Evolutionary conservation across 2,888 invertebrate genomes (phyloP).

Genomic region (Strigamia crassipes): DNA sequence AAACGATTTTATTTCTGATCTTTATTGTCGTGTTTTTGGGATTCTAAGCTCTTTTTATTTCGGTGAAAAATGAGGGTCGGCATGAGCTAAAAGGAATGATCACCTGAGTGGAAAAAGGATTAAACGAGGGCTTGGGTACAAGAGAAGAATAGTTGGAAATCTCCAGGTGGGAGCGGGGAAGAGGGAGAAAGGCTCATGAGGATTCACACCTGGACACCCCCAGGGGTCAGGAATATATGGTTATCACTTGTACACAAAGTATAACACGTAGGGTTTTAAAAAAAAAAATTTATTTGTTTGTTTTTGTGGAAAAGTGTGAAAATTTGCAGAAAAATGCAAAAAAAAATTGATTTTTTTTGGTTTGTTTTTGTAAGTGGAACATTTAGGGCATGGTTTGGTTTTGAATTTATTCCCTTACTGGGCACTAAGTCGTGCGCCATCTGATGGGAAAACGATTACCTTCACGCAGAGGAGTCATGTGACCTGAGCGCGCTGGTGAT

Average conservation of each 20-base stretch:
- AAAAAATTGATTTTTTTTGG: too few relatives aligned
- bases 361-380: background rate
- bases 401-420: background rate
- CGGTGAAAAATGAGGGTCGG: constrained; percentile 16
- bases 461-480: background rate
- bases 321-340: too few relatives aligned
- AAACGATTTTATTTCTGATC: background rate
- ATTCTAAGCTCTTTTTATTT: background rate
- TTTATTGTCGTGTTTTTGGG: background rate
- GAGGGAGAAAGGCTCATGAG: constrained; percentile 6
- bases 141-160: constrained; percentile 28
- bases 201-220: constrained; percentile 37
- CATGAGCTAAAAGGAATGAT: constrained; percentile 14
- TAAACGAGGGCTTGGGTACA: constrained; percentile 6
- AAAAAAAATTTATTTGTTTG: too few relatives aligned
- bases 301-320: too few relatives aligned
- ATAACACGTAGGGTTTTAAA: background rate
- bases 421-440: background rate
- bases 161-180: constrained; percentile 27
- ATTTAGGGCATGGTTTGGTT: background rate
- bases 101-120: constrained; percentile 42
- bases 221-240: constrained; percentile 13
- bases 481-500: background rate
- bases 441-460: background rate
- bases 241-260: background rate